A percentile compares a stretch with the other conserved stretches of the same genome.
These are phyloP conservation scores for Aramus guarauna DNA, from an alignment of 2,113 vertebrate species.

Conservation along the genomic window DNA sequence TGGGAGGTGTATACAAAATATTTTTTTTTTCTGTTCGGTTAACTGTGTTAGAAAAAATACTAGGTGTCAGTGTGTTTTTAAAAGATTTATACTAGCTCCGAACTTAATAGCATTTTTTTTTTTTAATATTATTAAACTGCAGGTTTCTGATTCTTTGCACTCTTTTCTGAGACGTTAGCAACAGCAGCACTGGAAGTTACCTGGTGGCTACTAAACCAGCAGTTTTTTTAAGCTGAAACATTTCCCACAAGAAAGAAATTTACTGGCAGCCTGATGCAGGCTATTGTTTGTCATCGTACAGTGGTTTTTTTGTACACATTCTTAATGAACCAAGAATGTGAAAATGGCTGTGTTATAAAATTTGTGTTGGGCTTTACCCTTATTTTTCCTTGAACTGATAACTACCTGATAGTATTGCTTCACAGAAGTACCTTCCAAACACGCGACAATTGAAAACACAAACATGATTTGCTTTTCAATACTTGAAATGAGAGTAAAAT, in stretches of 20 bases:
- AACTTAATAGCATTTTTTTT: fast-evolving
- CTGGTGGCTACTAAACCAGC: not conserved
- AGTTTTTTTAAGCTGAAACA: not conserved
- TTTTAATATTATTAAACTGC: not conserved
- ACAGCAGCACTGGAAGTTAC: not conserved
- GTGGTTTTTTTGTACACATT: not conserved
- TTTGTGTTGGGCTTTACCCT: not conserved
- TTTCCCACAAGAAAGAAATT: not conserved
- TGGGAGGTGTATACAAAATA: not conserved
- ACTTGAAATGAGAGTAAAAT: not conserved
- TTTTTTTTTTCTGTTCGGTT: not conserved
- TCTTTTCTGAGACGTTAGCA: not conserved
- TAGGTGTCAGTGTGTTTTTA: fast-evolving
- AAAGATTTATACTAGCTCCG: not conserved
- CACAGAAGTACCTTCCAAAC: not conserved
- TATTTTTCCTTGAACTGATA: not conserved
- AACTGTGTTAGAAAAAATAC: not conserved
- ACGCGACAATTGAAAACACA: not conserved
- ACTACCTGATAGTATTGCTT: not conserved
- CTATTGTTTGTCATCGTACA: not conserved
- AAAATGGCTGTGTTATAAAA: not conserved
- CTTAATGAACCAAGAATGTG: not conserved
- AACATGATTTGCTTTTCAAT: not conserved
- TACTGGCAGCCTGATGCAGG: not conserved
- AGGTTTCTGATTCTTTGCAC: not conserved